Evolutionary conservation across 2,888 invertebrate species (phyloP), one percentile per base, ranked within the genome.

Genomic region (Octonoba sinensis): DNA sequence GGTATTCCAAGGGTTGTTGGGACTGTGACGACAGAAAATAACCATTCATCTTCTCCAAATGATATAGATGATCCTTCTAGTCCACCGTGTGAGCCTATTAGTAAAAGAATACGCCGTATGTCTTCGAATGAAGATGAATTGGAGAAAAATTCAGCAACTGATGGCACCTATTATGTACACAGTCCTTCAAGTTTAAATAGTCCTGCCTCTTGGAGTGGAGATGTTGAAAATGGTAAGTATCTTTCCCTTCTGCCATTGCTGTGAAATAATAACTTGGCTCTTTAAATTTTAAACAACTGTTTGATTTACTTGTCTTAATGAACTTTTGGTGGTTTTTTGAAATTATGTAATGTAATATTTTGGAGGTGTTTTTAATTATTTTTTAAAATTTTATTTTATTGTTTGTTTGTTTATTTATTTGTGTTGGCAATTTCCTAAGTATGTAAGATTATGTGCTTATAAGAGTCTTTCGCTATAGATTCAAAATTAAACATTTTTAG

Each of bases 81-180:
- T 86, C 89, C 90, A 60, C 87, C 88, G 82, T 86, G 88, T 86
- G 89, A 91, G 87, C 89, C 90, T 86, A 87, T 90, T 74, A 90
- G 89, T 86, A 91, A 91, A 86, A 88, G 91, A 76, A 86, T 90
- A 69, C 89, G 91, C 78, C 88, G 91, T 78, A 89, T 91, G 83
- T 91, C 91, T 71, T 90, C 91, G 0, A 88, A 89, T 11, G 91
- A 91, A 79, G 91, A 91, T 83, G 91, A 91, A 84, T 89, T 89
- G 84, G 90, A 81, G 20, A 83, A 83, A 90, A 82, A 87, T 87
- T 59, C 65, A 15, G 59, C 71, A 36, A 65, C 64, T 3, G 82
- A 77, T 49, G 47, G 69, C 44, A 57, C 88, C 54, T 91, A 91
- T 87, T 91, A 91, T 86, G 89, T 90, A 56, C 90, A 91, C 86